Percentiles rank a stretch among this genome's conserved stretches.
Evolutionary conservation across 1,140 invertebrate species (phyloP).

Genomic region (Ooceraea biroi): DNA sequence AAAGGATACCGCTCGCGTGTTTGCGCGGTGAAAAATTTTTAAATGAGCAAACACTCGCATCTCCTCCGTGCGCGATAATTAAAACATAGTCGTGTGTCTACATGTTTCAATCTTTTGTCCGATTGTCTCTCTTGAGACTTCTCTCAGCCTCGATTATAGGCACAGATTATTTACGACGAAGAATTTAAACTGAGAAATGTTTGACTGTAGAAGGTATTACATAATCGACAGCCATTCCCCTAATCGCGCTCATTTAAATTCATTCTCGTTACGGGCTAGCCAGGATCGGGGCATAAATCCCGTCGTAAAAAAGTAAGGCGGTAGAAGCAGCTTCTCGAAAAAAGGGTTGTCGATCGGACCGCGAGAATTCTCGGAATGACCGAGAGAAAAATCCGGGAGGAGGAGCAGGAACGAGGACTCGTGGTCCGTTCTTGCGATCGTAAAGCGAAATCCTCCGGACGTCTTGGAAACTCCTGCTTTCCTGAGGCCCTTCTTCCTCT

Average conservation of each 20-base stretch:
- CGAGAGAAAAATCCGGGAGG: conserved; percentile 37
- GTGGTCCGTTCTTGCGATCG: conserved; percentile 76
- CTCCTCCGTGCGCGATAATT: neutral
- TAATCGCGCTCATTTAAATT: conserved; percentile 16
- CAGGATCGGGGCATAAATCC: conserved; percentile 33
- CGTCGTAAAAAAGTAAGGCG: conserved; percentile 17
- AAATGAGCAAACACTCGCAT: neutral
- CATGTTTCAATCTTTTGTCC: neutral
- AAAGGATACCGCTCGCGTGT: conserved; percentile 60
- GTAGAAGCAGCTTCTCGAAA: neutral
- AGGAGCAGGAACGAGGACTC: conserved; percentile 62
- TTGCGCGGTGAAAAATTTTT: neutral
- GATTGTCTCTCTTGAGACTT: neutral
- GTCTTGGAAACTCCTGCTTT: conserved; percentile 50
- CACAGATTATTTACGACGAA: too few relatives aligned
- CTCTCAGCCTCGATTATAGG: neutral
- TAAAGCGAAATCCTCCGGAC: conserved; percentile 80
- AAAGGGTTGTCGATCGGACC: conserved; percentile 10
- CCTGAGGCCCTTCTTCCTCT: conserved; percentile 64
- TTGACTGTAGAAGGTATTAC: too few relatives aligned
- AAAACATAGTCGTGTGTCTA: neutral
- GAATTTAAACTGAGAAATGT: too few relatives aligned
- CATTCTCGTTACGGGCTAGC: conserved; percentile 27
- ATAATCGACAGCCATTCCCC: neutral
- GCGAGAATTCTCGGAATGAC: conserved; percentile 40